A percentile compares a stretch with the other conserved stretches of the same genome.
Evolutionary conservation across 2,113 vertebrate genomes (phyloP).

Genomic region (Peromyscus californicus): DNA sequence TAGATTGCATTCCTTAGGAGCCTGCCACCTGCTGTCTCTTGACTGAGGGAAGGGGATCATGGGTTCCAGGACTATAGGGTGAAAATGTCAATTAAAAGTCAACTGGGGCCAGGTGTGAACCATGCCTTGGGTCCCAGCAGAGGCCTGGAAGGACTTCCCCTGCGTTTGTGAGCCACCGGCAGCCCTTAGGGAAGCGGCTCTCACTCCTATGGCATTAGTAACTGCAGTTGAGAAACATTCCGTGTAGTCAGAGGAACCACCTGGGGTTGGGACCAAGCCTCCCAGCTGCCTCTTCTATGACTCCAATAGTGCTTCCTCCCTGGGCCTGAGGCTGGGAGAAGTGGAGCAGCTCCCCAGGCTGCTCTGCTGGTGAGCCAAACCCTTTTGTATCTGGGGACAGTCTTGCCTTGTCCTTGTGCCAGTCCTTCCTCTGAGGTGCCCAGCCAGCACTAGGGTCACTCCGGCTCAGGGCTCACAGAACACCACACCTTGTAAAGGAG

Average conservation of each 20-base stretch:
- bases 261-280: not conserved
- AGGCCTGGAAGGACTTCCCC: not conserved
- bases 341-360: not conserved
- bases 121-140: not conserved
- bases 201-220: not conserved
- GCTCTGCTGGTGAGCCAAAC: conserved; percentile 11
- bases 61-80: not conserved
- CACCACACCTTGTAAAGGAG: not conserved
- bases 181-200: not conserved
- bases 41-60: not conserved
- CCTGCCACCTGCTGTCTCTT: not conserved
- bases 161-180: not conserved
- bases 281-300: rapidly evolving
- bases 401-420: not conserved
- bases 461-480: not conserved
- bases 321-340: not conserved
- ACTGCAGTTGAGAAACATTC: not conserved
- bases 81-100: conserved; percentile 39
- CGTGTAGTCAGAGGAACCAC: not conserved
- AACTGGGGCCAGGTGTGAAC: not conserved
- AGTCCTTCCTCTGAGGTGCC: not conserved
- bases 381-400: not conserved
- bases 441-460: not conserved
- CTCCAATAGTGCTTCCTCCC: not conserved
- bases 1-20: not conserved